Base-by-base conservation (phyloP, 2,797 vertebrate genomes). In the Yasuhikotakia modesta region DNA sequence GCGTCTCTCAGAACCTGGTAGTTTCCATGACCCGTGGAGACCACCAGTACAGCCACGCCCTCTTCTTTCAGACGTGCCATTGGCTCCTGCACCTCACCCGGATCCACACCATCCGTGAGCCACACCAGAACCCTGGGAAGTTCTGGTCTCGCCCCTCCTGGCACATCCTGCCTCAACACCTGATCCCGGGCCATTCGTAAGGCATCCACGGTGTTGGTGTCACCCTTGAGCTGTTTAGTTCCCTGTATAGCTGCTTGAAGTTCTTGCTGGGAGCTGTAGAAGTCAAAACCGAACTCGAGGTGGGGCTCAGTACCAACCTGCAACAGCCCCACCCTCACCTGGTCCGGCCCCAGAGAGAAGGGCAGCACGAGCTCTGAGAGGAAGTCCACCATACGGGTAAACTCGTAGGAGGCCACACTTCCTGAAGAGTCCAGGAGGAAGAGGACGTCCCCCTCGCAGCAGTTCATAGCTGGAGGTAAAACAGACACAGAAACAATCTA, bases 351-450 rank as follows among this genome's bases (percentile, higher is more conserved):
- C 3, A 98, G 87, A 0, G 94, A 92, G 87, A 99, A 95, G 0
- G 94, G 94, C 0, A 81, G 90, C 16, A 94, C 80, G 27, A 99
- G 94, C 78, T 95, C 95, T 1, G 95, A 95, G 77, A 99, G 90
- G 88, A 99, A 99, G 65, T 91, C 84, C 61, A 95, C 94, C 87
- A 98, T 92, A 69, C 84, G 91, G 77, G 93, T 93, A 87, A 96
- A 96, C 82, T 99, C 97, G 13, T 98, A 96, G 78, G 92, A 94
- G 0, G 96, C 95, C 77, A 99, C 94, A 0, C 97, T 99, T 64
- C 96, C 96, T 0, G 96, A 99, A 83, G 97, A 97, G 87, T 99
- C 97, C 90, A 99, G 46, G 45, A 99, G 84, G 87, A 99, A 93
- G 83, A 98, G 92, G 79, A 99, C 89, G 17, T 99, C 97, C 0